A percentile compares a stretch with the other conserved stretches of the same genome.
Evolutionary conservation across 2,888 invertebrate genomes (phyloP).

Genomic region (Caradrina clavipalpis): DNA sequence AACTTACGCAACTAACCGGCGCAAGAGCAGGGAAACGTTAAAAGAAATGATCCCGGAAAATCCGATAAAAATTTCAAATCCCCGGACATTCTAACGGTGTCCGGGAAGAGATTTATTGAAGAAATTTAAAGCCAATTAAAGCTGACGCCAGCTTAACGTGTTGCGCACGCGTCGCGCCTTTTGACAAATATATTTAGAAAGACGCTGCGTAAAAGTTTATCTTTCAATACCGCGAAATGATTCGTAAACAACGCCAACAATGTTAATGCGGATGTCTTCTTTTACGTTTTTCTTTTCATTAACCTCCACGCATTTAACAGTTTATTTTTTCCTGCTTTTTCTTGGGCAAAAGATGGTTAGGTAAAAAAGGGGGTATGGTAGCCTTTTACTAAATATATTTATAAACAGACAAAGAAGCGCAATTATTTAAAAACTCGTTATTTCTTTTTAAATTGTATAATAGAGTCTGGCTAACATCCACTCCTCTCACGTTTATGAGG

Average conservation of each 20-base stretch:
- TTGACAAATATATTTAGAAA: slow-evolving; percentile 73
- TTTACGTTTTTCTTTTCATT: slow-evolving; percentile 7
- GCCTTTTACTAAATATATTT: slow-evolving; percentile 1
- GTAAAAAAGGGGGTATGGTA: not conserved
- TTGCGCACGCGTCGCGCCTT: slow-evolving; percentile 67
- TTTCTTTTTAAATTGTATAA: slow-evolving; percentile 37
- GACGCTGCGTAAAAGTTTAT: slow-evolving; percentile 63
- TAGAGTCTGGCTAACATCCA: slow-evolving; percentile 32
- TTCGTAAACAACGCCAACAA: slow-evolving; percentile 37
- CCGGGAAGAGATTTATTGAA: slow-evolving; percentile 74
- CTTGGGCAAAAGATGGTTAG: not conserved
- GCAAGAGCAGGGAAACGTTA: slow-evolving; percentile 31
- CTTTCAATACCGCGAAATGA: slow-evolving; percentile 66
- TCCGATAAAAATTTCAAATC: slow-evolving; percentile 42
- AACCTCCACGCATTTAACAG: not conserved
- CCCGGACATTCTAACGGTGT: slow-evolving; percentile 58
- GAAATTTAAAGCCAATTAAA: slow-evolving; percentile 78
- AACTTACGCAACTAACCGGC: slow-evolving; percentile 38
- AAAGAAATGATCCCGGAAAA: slow-evolving; percentile 59
- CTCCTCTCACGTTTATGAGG: slow-evolving; percentile 29
- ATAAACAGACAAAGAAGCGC: slow-evolving; percentile 14
- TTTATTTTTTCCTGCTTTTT: not conserved
- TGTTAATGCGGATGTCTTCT: slow-evolving; percentile 19
- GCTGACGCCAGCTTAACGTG: slow-evolving; percentile 68
- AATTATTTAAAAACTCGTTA: slow-evolving; percentile 30